Base-by-base conservation (phyloP, 92 coral and sea anemone species). In the Epizoanthus illoricatus region DNA sequence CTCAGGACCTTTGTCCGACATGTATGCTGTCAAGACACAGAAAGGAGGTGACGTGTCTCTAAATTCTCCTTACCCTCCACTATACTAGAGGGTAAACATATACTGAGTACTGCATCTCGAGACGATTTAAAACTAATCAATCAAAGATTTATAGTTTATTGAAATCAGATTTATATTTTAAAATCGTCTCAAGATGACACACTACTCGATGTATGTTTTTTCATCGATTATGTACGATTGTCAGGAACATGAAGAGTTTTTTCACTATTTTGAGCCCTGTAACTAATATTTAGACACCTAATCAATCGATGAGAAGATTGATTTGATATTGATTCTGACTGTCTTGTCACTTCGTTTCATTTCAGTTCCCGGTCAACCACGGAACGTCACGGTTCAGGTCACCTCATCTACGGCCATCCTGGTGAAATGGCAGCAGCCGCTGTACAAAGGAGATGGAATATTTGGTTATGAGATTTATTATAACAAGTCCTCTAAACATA, bases 331-430 rank as follows among this genome's bases (percentile, higher is more conserved):
- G 7, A 56, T 57, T 0, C 20, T 36, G 1, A 17, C n/a, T 67
- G 12, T 17, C 63, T 13, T 9, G 19, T 17, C 7, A 16, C 3
- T 55, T 79, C 5, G 15, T 64, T 24, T 45, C 7, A 61, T 65
- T 74, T 28, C 85, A 97, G 99, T 93, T 6, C 99, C 99, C 4
- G 94, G 99, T 18, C 94, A 91, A 60, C 94, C 99, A 16, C 89
- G 82, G 28, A 74, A 80, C 69, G 89, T 97, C 0, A 36, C 81
- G 41, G 88, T 89, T 0, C 84, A 47, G 23, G 97, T 97, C 1
- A 80, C 86, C 4, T 88, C 98, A 20, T 86, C 99, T 9, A 90
- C 91, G 43, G 59, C 89, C 42, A 89, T 97, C 42, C 79, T 80
- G 36, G 91, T 90, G 47, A 74, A 91, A n/a, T 97, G 99, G 99